Conservation (phyloP, 2,888 invertebrate genomes). For the Lamellibrachia columna region DNA sequence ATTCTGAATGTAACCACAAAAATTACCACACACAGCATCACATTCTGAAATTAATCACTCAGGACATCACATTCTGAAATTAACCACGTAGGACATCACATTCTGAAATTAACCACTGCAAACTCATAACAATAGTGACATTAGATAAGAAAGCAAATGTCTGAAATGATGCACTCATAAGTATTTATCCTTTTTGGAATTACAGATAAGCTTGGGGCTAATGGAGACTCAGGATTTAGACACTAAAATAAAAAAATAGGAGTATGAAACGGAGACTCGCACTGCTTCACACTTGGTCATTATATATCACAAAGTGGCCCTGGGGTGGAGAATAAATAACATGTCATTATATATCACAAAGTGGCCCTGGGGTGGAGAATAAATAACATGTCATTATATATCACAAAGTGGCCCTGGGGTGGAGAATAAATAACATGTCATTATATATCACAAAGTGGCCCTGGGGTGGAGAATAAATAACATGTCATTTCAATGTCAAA, state of each 20-base stretch:
- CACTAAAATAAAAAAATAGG: no score
- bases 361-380: background rate
- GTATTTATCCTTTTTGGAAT: no score
- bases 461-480: background rate
- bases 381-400: background rate
- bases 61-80: slow-evolving; percentile 65
- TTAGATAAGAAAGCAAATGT: background rate
- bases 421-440: background rate
- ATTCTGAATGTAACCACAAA: slow-evolving; percentile 66
- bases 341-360: background rate
- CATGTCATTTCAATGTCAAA: background rate
- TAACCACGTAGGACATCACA: slow-evolving; percentile 69
- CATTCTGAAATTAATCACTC: slow-evolving; percentile 46
- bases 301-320: no score
- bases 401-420: no score
- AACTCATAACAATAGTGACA: background rate
- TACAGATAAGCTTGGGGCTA: no score
- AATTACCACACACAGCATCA: slow-evolving; percentile 70
- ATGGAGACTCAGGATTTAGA: no score
- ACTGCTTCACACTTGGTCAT: no score
- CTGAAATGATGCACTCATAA: no score
- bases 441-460: no score
- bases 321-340: background rate
- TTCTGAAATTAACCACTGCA: slow-evolving; percentile 46
- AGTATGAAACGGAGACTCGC: no score